Evolutionary conservation across 1,140 invertebrate species (phyloP).

Genomic region (Alviniconcha marisindica): DNA sequence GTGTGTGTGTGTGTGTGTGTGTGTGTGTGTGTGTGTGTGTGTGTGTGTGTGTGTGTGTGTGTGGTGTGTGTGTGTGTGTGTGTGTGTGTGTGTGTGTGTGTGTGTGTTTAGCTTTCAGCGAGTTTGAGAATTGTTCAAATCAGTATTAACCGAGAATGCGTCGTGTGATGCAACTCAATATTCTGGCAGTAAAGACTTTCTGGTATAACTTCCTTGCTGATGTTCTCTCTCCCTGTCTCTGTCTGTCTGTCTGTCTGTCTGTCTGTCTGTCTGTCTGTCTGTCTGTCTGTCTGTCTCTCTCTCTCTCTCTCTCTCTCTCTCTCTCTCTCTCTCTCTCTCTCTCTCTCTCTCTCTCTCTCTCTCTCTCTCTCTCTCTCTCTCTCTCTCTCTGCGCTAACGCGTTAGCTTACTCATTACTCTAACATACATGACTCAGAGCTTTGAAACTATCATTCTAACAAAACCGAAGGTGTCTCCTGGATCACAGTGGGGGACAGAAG

Average conservation of each 20-base stretch:
- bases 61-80: background rate
- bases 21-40: constrained; percentile 7
- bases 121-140: too few species aligned
- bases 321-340: too few species aligned
- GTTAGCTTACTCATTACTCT: too few species aligned
- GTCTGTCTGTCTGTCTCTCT: background rate
- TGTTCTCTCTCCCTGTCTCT: background rate
- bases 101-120: too few species aligned
- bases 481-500: too few species aligned
- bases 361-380: too few species aligned
- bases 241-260: background rate
- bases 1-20: background rate
- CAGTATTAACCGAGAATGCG: background rate
- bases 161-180: background rate
- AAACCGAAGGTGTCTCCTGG: too few species aligned
- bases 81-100: background rate
- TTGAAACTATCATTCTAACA: too few species aligned
- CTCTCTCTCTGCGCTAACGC: background rate
- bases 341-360: too few species aligned
- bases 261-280: background rate
- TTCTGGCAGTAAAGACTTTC: background rate
- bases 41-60: background rate
- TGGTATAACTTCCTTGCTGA: background rate
- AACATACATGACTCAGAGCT: too few species aligned
- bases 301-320: background rate